Evolutionary conservation across 1,140 invertebrate species (phyloP), one percentile per base, ranked within the genome.

Genomic region (Drosophila jambulina): DNA sequence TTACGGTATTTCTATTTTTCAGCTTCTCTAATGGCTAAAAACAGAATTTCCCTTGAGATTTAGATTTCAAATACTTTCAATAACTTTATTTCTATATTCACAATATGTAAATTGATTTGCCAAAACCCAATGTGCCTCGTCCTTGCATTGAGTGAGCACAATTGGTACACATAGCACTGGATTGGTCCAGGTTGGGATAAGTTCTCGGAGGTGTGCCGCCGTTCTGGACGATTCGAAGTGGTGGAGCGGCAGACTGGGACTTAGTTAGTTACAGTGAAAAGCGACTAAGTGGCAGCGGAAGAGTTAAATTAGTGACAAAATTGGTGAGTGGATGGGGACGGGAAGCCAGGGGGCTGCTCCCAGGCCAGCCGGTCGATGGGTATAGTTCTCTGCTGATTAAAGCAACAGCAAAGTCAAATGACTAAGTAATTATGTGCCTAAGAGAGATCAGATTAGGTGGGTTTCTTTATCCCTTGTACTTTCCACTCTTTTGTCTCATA

Each of bases 261-360:
- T 71, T 53, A 64, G 75, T 78, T 78, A 71, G 75, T 71, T 78
- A 78, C 76, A 78, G 76, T 72, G 75, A 70, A 78, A 78, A 78
- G 76, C 75, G 58, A 42, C 75, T 78, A 78, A 78, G 76, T 78
- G 76, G 75, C 75, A 78, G 75, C 75, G 76, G 76, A 78, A 78
- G 76, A 78, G 76, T 63, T 78, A 71, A 78, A 78, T 78, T 78
- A 78, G 76, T 78, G 75, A 69, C 75, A 42, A 78, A 78, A 78
- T 69, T 77, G 67, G 45, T 61, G 75, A 74, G 58, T 75, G 60
- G 40, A 75, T 46, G 32, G 62, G 43, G 45, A 10, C 34, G 19
- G 7, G 2, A 15, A 19, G 21, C 60, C n/a, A 23, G 40, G 32
- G 32, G 42, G 34, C 15, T 29, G 61, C 34, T 48, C 43, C 42